These are phyloP conservation scores for Pteromalus puparum DNA, from an alignment of 1,140 invertebrate species.

Conservation along the genomic window DNA sequence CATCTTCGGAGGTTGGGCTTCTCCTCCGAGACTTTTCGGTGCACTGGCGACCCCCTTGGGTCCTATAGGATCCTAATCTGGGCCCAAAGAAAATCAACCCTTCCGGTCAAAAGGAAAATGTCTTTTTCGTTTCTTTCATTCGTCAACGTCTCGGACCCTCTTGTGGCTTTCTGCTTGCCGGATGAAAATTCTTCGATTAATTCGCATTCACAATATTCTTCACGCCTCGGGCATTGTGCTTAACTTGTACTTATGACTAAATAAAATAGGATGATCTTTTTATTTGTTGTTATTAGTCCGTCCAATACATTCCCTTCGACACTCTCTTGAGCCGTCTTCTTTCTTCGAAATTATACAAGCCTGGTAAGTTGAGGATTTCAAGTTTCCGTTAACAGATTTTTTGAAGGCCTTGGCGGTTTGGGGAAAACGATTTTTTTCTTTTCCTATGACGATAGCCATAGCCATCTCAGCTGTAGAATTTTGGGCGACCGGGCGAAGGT, in stretches of 20 bases:
- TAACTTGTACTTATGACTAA: slow-evolving; percentile 59
- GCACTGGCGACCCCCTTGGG: background rate
- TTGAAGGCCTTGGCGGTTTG: background rate
- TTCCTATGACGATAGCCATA: background rate
- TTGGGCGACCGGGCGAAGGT: background rate
- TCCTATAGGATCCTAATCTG: slow-evolving; percentile 56
- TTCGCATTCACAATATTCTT: slow-evolving; percentile 70
- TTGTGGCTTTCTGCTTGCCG: slow-evolving; percentile 49
- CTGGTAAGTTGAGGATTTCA: slow-evolving; percentile 63
- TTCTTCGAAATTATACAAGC: slow-evolving; percentile 53
- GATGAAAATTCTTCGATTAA: slow-evolving; percentile 65
- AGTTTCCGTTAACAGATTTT: slow-evolving; percentile 66
- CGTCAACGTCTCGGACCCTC: background rate
- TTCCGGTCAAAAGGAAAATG: slow-evolving; percentile 53
- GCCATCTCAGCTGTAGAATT: slow-evolving; percentile 3
- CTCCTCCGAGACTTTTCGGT: background rate
- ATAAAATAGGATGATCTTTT: slow-evolving; percentile 2
- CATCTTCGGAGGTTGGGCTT: background rate
- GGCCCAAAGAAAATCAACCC: slow-evolving; percentile 60
- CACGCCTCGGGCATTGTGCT: slow-evolving; percentile 62
- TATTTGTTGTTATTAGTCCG: background rate
- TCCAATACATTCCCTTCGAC: background rate
- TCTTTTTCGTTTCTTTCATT: slow-evolving; percentile 32
- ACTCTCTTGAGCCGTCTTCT: slow-evolving; percentile 14
- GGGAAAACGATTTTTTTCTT: slow-evolving; percentile 29